Percentiles rank a stretch among this genome's conserved stretches.
phyloP scores from a whole-genome alignment of 2,888 invertebrate species.

The Drosophila maculinotata region DNA sequence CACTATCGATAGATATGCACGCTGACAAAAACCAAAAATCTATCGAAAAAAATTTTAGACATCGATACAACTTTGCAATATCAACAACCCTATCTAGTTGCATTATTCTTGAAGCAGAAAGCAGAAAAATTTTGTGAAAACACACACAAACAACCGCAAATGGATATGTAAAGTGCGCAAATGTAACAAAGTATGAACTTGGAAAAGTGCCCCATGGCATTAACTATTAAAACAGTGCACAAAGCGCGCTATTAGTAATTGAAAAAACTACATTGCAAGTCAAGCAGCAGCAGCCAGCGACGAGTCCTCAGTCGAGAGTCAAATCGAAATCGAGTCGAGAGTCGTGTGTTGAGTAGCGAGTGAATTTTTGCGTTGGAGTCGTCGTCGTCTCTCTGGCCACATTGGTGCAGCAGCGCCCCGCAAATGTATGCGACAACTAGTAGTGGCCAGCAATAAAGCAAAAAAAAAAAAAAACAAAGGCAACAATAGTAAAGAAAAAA shows the following conservation, averaged over 20 bases:
- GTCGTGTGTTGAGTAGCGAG: conserved; percentile 65
- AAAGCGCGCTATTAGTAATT: conserved; percentile 16
- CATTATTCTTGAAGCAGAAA: conserved; percentile 58
- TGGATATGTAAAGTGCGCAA: conserved; percentile 38
- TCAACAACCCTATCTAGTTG: conserved; percentile 62
- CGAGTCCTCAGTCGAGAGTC: conserved; percentile 59
- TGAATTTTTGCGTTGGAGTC: conserved; percentile 55
- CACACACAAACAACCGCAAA: conserved; percentile 23
- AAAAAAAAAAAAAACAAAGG: conserved; percentile 14
- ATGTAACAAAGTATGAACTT: conserved; percentile 31
- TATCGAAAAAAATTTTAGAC: conserved; percentile 7
- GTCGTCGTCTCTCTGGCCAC: conserved; percentile 64
- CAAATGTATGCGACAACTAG: conserved; percentile 73
- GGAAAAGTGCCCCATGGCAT: conserved; percentile 19
- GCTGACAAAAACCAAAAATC: not conserved
- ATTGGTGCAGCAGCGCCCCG: conserved; percentile 61
- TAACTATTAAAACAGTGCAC: conserved; percentile 22
- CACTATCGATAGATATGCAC: conserved; percentile 27
- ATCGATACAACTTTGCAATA: conserved; percentile 51
- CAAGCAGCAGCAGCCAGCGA: conserved; percentile 60
- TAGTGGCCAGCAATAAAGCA: conserved; percentile 64
- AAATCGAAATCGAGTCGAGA: too few relatives aligned
- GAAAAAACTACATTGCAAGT: conserved; percentile 57
- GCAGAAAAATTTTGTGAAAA: conserved; percentile 56
- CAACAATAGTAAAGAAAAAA: conserved; percentile 29